A percentile compares a stretch with the other conserved stretches of the same genome.
These are phyloP conservation scores for Aphidius colemani DNA, from an alignment of 2,888 invertebrate species.

Conservation along the genomic window DNA sequence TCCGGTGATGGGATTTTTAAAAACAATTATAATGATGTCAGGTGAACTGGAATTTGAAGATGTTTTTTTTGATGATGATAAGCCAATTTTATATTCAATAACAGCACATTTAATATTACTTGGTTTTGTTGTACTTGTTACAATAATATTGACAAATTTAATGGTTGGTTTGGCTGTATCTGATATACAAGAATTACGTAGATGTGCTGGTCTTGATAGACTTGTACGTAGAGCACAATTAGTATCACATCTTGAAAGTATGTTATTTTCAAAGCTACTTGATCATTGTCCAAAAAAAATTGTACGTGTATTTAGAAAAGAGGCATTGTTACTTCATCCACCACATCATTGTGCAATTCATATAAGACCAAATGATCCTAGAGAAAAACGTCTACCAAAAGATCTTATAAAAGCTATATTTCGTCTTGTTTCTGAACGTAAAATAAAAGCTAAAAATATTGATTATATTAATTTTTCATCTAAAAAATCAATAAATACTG, in stretches of 20 bases:
- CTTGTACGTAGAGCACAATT: slow-evolving; percentile 81
- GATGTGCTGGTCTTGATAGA: slow-evolving; percentile 79
- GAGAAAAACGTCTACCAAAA: slow-evolving; percentile 77
- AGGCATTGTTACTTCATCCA: slow-evolving; percentile 76
- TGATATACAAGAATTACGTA: slow-evolving; percentile 81
- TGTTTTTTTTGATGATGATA: slow-evolving; percentile 68
- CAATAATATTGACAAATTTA: slow-evolving; percentile 81
- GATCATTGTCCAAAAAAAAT: slow-evolving; percentile 70
- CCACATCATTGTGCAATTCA: slow-evolving; percentile 75
- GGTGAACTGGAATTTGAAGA: slow-evolving; percentile 86
- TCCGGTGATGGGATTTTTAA: slow-evolving; percentile 69
- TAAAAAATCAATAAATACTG: slow-evolving; percentile 30
- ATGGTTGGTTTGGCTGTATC: slow-evolving; percentile 85
- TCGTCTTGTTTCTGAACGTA: slow-evolving; percentile 74
- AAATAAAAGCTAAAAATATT: slow-evolving; percentile 48
- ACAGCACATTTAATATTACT: slow-evolving; percentile 79
- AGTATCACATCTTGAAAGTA: slow-evolving; percentile 80
- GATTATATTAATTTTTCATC: slow-evolving; percentile 16
- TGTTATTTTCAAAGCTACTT: slow-evolving; percentile 78
- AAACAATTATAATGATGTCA: slow-evolving; percentile 88
- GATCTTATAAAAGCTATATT: slow-evolving; percentile 76
- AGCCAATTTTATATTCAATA: slow-evolving; percentile 68
- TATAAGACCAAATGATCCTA: slow-evolving; percentile 81
- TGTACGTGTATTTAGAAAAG: slow-evolving; percentile 70
- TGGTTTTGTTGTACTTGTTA: slow-evolving; percentile 77